Base-by-base conservation (phyloP, 92 coral and sea anemone genomes). In the Micromussa lordhowensis region DNA sequence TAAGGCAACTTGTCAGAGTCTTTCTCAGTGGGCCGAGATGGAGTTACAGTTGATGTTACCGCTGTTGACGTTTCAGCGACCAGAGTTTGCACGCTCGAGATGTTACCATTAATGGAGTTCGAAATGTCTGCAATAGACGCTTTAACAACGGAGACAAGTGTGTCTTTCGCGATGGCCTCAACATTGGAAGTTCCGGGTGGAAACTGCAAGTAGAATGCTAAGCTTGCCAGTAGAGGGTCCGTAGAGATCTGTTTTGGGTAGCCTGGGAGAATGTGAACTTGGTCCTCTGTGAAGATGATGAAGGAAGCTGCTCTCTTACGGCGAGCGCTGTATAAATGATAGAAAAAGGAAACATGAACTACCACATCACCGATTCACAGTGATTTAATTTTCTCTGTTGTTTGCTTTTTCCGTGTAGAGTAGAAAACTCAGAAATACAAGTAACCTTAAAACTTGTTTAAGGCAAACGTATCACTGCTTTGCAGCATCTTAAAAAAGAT, bases 231-330 rank as follows among this genome's bases (percentile, higher is more conserved):
- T 44, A 79, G 66, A 76, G 76, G 66, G 11, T 57, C 55, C 9
- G 57, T 64, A 18, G 77, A 54, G 5, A 74, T 79, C 73, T 85
- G 90, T 18, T 78, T 35, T 13, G 90, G 90, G 21, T 78, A 90
- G 13, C 93, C 93, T 54, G 93, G 90, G 40, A 90, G 63, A 12
- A 90, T 69, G 31, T 85, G 86, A 71, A 89, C 88, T 78, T 89
- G 85, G 11, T 89, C 81, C 35, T 73, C 80, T 12, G 88, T 77
- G 30, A 66, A 89, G 30, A 71, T 70, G 75, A 79, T 11, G 79
- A 8, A 69, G 82, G 30, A 26, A 17, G 61, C 26, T 24, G 88
- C 34, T 29, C 91, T 80, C 34, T 26, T 66, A 16, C 71, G 32
- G 7, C 71, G 71, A 66, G 71, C 17, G 71, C 71, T 66, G 32